Percentiles rank a stretch among this genome's conserved stretches.
Evolutionary conservation across 2,113 vertebrate genomes (phyloP).

Genomic region (Elgaria multicarinata): DNA sequence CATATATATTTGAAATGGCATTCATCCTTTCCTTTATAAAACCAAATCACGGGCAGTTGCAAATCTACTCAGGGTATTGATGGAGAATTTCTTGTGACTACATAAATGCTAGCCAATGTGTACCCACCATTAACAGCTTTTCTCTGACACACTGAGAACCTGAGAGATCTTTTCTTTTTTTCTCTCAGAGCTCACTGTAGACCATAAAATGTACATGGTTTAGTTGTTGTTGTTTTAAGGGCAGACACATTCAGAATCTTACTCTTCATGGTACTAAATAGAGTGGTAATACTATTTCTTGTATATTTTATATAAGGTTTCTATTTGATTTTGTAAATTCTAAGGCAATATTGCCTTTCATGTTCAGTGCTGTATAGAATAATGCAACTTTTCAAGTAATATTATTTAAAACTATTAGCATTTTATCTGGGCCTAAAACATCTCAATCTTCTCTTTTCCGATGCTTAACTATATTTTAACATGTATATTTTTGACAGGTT

Average conservation of each 20-base stretch:
- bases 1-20: not conserved
- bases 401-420: not conserved
- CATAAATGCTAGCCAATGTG: no score
- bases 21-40: no score
- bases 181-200: not conserved
- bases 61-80: no score
- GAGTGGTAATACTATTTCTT: not conserved
- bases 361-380: not conserved
- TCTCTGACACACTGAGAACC: no score
- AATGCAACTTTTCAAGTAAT: not conserved
- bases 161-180: no score
- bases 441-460: not conserved
- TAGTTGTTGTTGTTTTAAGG: no score
- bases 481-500: conserved; percentile 77
- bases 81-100: no score
- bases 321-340: not conserved
- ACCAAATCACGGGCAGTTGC: no score
- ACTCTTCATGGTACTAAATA: not conserved
- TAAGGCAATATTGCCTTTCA: not conserved
- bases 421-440: conserved; percentile 21
- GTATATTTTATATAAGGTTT: not conserved
- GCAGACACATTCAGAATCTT: no score
- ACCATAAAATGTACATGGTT: not conserved
- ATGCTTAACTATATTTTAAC: not conserved
- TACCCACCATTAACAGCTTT: no score